A percentile compares a stretch with the other conserved stretches of the same genome.
Conservation (phyloP, 2,888 invertebrate genomes). For the Pecten maximus region DNA sequence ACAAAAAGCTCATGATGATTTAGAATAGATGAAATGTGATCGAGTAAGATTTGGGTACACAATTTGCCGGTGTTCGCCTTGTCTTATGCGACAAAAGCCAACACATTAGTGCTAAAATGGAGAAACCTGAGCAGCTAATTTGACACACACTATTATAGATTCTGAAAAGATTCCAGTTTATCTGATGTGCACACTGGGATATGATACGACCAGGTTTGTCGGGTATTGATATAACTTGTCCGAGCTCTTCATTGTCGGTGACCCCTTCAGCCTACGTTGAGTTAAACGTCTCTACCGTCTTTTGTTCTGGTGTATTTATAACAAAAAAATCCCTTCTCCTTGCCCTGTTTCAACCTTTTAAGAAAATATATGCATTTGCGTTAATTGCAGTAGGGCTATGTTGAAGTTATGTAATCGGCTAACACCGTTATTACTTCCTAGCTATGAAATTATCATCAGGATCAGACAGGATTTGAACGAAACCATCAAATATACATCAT, state of each 20-base stretch:
- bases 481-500: too few species aligned
- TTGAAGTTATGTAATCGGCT: background rate
- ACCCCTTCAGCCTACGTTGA: background rate
- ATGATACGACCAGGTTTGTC: background rate
- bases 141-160: slow-evolving; percentile 35
- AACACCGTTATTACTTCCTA: background rate
- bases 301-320: background rate
- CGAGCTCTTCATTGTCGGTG: background rate
- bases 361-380: background rate
- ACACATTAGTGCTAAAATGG: slow-evolving; percentile 9
- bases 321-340: background rate
- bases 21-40: slow-evolving; percentile 5
- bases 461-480: background rate
- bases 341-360: background rate
- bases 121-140: slow-evolving; percentile 3
- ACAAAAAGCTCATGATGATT: background rate
- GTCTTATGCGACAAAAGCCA: slow-evolving; percentile 2
- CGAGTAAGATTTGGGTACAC: slow-evolving; percentile 18
- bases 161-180: background rate
- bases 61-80: background rate
- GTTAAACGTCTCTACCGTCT: background rate
- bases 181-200: slow-evolving; percentile 25
- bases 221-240: slow-evolving; percentile 10
- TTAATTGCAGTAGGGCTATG: background rate
- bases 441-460: background rate